A percentile compares a stretch with the other conserved stretches of the same genome.
These are phyloP conservation scores for Cyprinodon brontotheroides DNA, from an alignment of 2,113 vertebrate genomes.

Conservation along the genomic window DNA sequence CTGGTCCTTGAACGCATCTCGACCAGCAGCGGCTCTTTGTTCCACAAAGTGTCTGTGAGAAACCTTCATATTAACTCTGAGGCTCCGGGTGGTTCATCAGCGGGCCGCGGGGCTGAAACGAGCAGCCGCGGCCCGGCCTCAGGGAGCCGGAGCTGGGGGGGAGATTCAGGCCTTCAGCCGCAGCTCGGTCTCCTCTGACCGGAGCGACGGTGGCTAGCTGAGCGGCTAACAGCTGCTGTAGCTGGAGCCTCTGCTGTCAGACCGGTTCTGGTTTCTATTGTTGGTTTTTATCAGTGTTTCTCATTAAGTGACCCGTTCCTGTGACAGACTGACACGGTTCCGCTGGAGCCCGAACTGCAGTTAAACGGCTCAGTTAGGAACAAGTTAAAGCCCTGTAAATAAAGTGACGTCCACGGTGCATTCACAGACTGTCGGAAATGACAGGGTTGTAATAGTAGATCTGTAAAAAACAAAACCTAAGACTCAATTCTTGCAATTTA, in stretches of 20 bases:
- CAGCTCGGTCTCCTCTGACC: conserved; percentile 37
- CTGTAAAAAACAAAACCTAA: too few species aligned
- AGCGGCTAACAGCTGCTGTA: conserved; percentile 49
- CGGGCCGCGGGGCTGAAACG: fast-evolving
- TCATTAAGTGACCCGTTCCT: fast-evolving
- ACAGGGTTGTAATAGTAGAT: too few species aligned
- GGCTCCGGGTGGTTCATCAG: not conserved
- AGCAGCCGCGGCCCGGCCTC: fast-evolving
- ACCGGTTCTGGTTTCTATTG: not conserved
- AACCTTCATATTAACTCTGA: not conserved
- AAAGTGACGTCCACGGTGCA: conserved; percentile 59
- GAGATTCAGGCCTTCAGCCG: conserved; percentile 36
- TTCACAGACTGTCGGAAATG: conserved; percentile 37
- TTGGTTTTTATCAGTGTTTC: fast-evolving
- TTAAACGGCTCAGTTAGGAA: conserved; percentile 37
- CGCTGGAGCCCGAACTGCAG: not conserved
- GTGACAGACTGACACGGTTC: not conserved
- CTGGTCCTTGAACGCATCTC: not conserved
- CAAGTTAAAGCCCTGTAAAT: conserved; percentile 60
- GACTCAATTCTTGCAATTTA: not conserved
- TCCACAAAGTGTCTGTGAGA: conserved; percentile 32
- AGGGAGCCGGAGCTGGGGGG: not conserved
- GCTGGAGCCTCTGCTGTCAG: not conserved
- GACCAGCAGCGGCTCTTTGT: conserved; percentile 32
- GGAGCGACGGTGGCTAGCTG: conserved; percentile 37